Base-by-base conservation (phyloP, 1,140 invertebrate species). In the Brachionus sp. region DNA sequence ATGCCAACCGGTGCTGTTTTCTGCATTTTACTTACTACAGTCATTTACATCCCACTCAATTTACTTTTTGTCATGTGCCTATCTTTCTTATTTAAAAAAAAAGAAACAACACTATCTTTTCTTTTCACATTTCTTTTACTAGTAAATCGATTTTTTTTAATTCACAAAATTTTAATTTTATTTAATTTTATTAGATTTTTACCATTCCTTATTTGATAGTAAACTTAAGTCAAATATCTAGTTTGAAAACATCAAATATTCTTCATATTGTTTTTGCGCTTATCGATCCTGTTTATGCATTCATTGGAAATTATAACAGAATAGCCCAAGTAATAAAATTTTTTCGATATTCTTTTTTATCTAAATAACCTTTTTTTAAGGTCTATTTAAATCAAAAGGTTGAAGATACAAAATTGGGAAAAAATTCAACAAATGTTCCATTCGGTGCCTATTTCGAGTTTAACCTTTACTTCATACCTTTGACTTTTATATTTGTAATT, bases 41-140 rank as follows among this genome's bases (percentile, higher is more conserved):
- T 66, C 16, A 44, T 80, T 42, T 80, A 80, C 77, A 62, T 80
- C 2, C 77, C 77, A 62, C 57, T 46, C 25, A 57, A 16, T 62
- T 39, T 80, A 35, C 33, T 80, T 7, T 13, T 80, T 13, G 46
- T 35, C 9, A 39, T 80, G 4, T 62, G 77, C n/a, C 12, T 80
- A 23, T 80, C 77, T 9, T 80, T 80, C 42, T n/a, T 80, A 50
- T 80, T 80, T 25, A 23, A 29, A 16, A 80, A 80, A 62, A 80
- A 80, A 62, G 77, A 80, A 37, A 62, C 77, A 39, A 16, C 50
- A 19, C 19, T 80, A 29, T 39, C 35, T n/a, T 6, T 80, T 35
- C 57, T 80, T 42, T 16, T 37, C 19, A 80, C 77, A 2, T 10
- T 57, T 19, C 29, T 80, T 5, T 62, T 25, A 0, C 19, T 80